Conservation (phyloP, 37 sponge, comb jelly and placozoan species). For the Aphrocallistes beatrix region DNA sequence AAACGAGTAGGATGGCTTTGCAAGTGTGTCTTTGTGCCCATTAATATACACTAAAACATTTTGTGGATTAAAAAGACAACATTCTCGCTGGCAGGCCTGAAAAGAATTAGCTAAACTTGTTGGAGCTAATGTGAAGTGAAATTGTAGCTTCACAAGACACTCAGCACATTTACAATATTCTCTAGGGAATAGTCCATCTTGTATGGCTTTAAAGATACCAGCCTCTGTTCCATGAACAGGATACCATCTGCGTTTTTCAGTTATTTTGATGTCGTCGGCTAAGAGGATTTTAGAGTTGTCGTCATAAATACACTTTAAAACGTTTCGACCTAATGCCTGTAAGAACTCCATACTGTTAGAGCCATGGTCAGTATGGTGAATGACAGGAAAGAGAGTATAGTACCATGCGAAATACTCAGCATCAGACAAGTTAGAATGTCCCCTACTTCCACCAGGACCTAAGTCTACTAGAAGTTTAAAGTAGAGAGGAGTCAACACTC, state of each 20-base stretch:
- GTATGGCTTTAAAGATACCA: neutral
- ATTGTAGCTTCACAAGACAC: neutral
- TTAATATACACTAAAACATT: neutral
- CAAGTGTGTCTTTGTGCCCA: neutral
- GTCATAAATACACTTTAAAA: neutral
- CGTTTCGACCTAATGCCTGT: neutral
- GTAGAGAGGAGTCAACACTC: neutral
- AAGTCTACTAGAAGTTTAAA: neutral
- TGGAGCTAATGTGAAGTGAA: neutral
- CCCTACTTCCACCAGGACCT: neutral
- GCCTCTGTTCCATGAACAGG: neutral
- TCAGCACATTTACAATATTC: too few species aligned
- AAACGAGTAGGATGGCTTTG: neutral
- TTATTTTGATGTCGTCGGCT: neutral
- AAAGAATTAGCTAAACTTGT: neutral
- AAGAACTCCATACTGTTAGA: neutral
- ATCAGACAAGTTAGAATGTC: neutral
- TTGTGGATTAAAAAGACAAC: neutral
- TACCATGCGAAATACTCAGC: neutral
- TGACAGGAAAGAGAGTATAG: neutral
- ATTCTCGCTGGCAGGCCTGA: neutral
- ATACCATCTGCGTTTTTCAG: neutral
- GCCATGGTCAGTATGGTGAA: neutral
- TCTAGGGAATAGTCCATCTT: too few species aligned
- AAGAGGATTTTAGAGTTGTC: neutral